A percentile compares a stretch with the other conserved stretches of the same genome.
These are phyloP conservation scores for Lepidocyrtinus sp. DNA, from an alignment of 2,888 invertebrate genomes.

Conservation along the genomic window DNA sequence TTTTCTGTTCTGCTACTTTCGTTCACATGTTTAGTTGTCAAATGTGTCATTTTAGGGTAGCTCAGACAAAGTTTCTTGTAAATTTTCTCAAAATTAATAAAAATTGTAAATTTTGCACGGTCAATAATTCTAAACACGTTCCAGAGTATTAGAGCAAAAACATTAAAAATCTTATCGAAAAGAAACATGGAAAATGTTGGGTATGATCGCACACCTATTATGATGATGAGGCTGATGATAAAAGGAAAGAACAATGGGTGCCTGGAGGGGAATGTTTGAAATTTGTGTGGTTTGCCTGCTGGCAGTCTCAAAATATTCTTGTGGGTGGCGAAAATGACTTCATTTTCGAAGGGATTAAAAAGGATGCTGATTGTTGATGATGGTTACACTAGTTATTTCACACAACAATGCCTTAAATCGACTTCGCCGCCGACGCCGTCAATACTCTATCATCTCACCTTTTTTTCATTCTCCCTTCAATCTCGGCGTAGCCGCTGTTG, in stretches of 20 bases:
- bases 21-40: too few relatives aligned
- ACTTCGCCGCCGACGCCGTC: slow-evolving; percentile 63
- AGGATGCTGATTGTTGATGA: slow-evolving; percentile 69
- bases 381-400: slow-evolving; percentile 69
- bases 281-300: slow-evolving; percentile 70
- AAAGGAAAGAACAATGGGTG: slow-evolving; percentile 70
- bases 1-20: too few relatives aligned
- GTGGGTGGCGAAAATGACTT: slow-evolving; percentile 71
- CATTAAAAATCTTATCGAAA: too few relatives aligned
- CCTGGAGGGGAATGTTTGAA: slow-evolving; percentile 69
- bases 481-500: slow-evolving; percentile 23
- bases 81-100: too few relatives aligned
- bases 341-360: slow-evolving; percentile 70
- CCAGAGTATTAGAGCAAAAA: too few relatives aligned
- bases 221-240: slow-evolving; percentile 41
- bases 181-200: too few relatives aligned
- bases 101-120: too few relatives aligned
- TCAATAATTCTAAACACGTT: too few relatives aligned
- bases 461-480: slow-evolving; percentile 40
- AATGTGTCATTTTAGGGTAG: too few relatives aligned
- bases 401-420: slow-evolving; percentile 67
- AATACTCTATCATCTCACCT: slow-evolving; percentile 62
- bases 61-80: too few relatives aligned
- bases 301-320: slow-evolving; percentile 68
- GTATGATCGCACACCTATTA: background rate